These are phyloP conservation scores for Tipula confusa DNA, from an alignment of 2,888 invertebrate species.

Conservation along the genomic window DNA sequence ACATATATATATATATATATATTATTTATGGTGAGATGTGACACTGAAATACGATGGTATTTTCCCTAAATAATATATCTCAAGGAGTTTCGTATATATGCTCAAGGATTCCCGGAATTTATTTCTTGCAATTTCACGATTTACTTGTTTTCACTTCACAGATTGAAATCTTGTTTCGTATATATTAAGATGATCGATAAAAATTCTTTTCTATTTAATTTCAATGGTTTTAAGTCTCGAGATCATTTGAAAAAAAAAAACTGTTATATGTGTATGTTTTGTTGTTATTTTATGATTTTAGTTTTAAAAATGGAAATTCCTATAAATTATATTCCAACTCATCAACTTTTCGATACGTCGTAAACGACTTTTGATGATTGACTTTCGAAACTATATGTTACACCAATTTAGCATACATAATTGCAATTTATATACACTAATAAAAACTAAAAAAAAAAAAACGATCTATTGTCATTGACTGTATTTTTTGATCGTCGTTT, in stretches of 20 bases:
- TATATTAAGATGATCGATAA: background rate
- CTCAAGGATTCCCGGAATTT: background rate
- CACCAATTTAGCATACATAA: conserved; percentile 12
- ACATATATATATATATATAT: too few species aligned
- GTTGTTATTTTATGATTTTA: background rate
- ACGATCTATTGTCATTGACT: background rate
- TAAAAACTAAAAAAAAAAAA: background rate
- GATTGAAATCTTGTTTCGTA: background rate
- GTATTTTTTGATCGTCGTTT: background rate
- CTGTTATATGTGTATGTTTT: background rate
- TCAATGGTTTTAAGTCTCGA: background rate
- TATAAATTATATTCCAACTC: background rate
- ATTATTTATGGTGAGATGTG: background rate
- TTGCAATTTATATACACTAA: background rate
- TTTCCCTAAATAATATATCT: background rate
- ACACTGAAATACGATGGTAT: conserved; percentile 3
- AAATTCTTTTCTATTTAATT: background rate
- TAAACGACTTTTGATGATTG: background rate
- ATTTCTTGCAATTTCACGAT: background rate
- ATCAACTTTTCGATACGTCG: background rate
- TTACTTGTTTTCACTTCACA: background rate
- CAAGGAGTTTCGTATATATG: background rate
- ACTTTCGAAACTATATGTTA: conserved; percentile 25
- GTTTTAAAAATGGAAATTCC: conserved; percentile 13
- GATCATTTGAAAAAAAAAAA: background rate